phyloP scores from a whole-genome alignment of 2,888 invertebrate species.

The Drosophila mimica region DNA sequence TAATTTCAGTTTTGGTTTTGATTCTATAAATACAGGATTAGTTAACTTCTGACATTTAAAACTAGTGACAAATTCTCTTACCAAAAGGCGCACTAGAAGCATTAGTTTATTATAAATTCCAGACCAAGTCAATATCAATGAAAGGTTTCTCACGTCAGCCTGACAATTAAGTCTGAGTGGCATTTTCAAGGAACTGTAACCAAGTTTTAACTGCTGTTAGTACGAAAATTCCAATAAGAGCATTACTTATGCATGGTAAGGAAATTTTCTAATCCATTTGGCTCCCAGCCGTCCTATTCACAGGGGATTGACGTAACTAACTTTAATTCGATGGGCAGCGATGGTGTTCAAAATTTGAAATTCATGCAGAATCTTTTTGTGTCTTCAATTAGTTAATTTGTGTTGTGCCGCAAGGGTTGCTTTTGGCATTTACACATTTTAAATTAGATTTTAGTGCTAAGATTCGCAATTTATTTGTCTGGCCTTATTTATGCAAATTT shows the following conservation, averaged over 20 bases:
- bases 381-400: constrained; percentile 62
- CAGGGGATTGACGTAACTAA: constrained; percentile 36
- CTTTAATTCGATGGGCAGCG: constrained; percentile 29
- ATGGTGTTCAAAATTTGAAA: constrained; percentile 26
- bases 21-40: not conserved
- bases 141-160: constrained; percentile 24
- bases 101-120: constrained; percentile 42
- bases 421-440: constrained; percentile 34
- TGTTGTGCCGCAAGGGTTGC: constrained; percentile 17
- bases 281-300: constrained; percentile 22
- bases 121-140: constrained; percentile 32
- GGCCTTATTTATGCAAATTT: constrained; percentile 56
- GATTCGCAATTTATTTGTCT: constrained; percentile 26
- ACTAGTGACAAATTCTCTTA: constrained; percentile 6
- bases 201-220: constrained; percentile 22
- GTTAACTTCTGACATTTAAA: not conserved
- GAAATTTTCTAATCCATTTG: constrained; percentile 1
- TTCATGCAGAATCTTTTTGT: constrained; percentile 53
- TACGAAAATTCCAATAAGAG: constrained; percentile 49
- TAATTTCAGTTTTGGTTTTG: not conserved
- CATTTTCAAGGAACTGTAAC: constrained; percentile 6
- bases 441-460: constrained; percentile 40
- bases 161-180: constrained; percentile 3
- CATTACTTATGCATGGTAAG: constrained; percentile 65
- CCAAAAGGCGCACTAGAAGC: constrained; percentile 25